Evolutionary conservation across 2,113 vertebrate genomes (phyloP), one percentile per base, ranked within the genome.

Genomic region (Semnornis frantzii): DNA sequence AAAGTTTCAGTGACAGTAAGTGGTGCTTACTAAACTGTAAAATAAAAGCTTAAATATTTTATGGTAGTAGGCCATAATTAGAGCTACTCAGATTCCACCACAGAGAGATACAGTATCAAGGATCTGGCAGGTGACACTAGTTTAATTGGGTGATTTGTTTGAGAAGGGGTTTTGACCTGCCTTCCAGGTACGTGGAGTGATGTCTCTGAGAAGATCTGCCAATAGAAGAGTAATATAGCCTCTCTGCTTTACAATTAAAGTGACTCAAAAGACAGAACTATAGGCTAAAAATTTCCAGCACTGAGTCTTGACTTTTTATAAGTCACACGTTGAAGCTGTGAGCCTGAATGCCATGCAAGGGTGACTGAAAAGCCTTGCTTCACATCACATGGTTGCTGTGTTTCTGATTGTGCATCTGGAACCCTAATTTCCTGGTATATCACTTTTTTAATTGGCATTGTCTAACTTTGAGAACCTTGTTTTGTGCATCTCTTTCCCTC

Each of bases 31-130:
- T 91, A 65, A 94, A 71, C 9, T 33, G 12, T 73, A 48, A 75
- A 91, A 92, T 74, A 71, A 87, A 85, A 46, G 33, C 31, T 83
- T 83, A 72, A 87, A 27, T 93, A 60, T 91, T 93, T 89, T 85
- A 30, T 34, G 83, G 20, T 75, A 90, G 76, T 85, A 31, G 52
- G 9, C 50, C 80, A 25, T 89, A 91, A 87, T 76, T 94, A 50
- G 77, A 81, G 58, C 46, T 85, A 48, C 73, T 91, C 77, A 31
- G 23, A 62, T 86, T 95, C 66, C 39, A 84, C 66, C 48, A 33
- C 62, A 69, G 54, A 86, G 65, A 81, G 62, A 48, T 90, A 30
- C 46, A 78, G 74, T 74, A 80, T 83, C 70, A 73, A 42, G 80
- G 73, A 85, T 24, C 63, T 68, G 73, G 81, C 13, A 89, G 78